A percentile compares a stretch with the other conserved stretches of the same genome.
phyloP scores from a whole-genome alignment of 1,140 invertebrate genomes.

The Orius insidiosus region DNA sequence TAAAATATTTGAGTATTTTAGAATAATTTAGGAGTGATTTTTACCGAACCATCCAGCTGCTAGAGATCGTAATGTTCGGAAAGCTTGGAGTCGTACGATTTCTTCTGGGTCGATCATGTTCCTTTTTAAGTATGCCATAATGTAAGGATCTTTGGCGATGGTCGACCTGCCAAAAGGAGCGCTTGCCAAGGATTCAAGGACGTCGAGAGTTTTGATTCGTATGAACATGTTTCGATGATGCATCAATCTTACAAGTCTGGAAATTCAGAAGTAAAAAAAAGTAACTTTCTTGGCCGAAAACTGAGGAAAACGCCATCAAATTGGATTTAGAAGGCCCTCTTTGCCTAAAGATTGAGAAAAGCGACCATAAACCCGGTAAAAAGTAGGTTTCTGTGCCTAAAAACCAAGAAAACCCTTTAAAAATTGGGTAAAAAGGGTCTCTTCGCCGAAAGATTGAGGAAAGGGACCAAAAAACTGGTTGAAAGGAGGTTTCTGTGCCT shows the following conservation, averaged over 20 bases:
- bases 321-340: too few species aligned
- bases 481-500: too few species aligned
- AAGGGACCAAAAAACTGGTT: too few species aligned
- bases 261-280: too few species aligned
- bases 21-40: not conserved
- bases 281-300: not conserved
- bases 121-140: conserved; percentile 1
- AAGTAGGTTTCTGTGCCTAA: too few species aligned
- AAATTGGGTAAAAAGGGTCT: too few species aligned
- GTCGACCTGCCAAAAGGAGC: conserved; percentile 4
- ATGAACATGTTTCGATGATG: conserved; percentile 2
- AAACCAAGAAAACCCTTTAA: too few species aligned
- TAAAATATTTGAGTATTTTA: not conserved
- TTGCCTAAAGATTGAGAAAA: too few species aligned
- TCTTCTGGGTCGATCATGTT: conserved; percentile 1
- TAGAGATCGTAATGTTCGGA: conserved; percentile 1
- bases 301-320: too few species aligned
- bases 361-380: too few species aligned
- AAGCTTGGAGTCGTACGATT: conserved; percentile 1
- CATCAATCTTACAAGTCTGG: conserved; percentile 8
- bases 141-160: conserved; percentile 4
- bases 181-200: conserved; percentile 7
- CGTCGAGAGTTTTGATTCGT: conserved; percentile 1
- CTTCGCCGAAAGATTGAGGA: too few species aligned
- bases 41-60: conserved; percentile 8